These are phyloP conservation scores for Neoaliturus tenellus DNA, from an alignment of 2,888 invertebrate species.

Conservation along the genomic window DNA sequence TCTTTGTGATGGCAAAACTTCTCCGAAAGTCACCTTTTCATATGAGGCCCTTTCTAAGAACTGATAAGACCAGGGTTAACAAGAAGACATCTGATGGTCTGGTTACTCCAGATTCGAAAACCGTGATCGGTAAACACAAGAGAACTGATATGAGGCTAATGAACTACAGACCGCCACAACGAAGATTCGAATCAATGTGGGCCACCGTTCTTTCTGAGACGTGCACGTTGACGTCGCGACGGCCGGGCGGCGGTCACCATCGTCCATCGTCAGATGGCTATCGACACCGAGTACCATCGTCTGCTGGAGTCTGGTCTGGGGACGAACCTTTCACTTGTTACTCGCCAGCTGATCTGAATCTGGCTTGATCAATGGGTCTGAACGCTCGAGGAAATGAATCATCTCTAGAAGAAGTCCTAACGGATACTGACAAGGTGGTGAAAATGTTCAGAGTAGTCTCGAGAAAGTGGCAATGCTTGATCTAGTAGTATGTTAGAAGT, in stretches of 20 bases:
- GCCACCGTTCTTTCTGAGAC: neutral
- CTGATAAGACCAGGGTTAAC: too few species aligned
- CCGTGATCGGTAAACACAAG: neutral
- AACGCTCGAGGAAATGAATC: neutral
- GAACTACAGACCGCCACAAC: neutral
- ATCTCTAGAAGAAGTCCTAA: neutral
- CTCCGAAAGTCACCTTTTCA: too few species aligned
- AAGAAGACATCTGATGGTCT: too few species aligned
- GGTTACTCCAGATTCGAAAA: too few species aligned
- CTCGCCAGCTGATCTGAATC: slow-evolving; percentile 16
- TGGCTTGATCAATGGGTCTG: slow-evolving; percentile 10
- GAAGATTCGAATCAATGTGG: neutral
- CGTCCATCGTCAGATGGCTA: neutral
- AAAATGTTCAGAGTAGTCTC: too few species aligned
- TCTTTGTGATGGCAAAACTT: too few species aligned
- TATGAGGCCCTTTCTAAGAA: too few species aligned
- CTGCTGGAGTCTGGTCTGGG: too few species aligned
- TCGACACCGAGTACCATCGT: too few species aligned
- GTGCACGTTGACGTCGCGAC: neutral
- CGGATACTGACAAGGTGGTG: too few species aligned
- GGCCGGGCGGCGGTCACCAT: neutral
- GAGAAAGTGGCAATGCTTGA: too few species aligned
- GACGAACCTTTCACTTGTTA: slow-evolving; percentile 48
- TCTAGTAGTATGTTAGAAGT: too few species aligned
- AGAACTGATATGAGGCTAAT: neutral